Percentiles rank a stretch among this genome's conserved stretches.
Conservation (phyloP, 2,113 vertebrate species). For the Bagarius yarrelli region DNA sequence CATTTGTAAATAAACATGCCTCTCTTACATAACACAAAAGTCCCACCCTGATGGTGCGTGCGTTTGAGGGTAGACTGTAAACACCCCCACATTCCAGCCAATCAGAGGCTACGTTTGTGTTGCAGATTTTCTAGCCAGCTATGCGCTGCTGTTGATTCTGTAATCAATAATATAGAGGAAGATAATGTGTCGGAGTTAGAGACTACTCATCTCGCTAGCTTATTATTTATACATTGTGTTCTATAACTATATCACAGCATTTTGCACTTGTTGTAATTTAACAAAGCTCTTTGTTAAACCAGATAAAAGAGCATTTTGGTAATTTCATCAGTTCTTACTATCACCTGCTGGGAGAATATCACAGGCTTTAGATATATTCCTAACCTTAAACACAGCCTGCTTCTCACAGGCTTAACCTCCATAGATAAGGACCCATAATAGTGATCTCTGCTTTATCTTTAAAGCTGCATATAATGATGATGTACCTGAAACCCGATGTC, state of each 20-base stretch:
- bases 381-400: background rate
- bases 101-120: conserved; percentile 34
- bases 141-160: too few relatives aligned
- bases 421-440: background rate
- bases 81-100: conserved; percentile 30
- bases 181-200: background rate
- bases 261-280: background rate
- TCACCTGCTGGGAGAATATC: background rate
- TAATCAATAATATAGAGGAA: too few relatives aligned
- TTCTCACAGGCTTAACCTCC: background rate
- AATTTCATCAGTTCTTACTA: background rate
- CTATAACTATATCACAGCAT: background rate
- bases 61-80: too few relatives aligned
- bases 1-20: background rate
- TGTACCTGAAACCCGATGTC: background rate
- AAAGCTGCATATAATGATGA: background rate
- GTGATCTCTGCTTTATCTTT: background rate
- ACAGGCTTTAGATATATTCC: background rate
- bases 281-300: background rate
- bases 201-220: background rate
- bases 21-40: background rate
- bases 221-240: background rate
- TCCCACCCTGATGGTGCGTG: background rate
- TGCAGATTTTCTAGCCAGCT: background rate
- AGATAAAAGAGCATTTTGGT: background rate